Evolutionary conservation across 2,113 vertebrate genomes (phyloP), one percentile per base, ranked within the genome.

Genomic region (Sylvia atricapilla): DNA sequence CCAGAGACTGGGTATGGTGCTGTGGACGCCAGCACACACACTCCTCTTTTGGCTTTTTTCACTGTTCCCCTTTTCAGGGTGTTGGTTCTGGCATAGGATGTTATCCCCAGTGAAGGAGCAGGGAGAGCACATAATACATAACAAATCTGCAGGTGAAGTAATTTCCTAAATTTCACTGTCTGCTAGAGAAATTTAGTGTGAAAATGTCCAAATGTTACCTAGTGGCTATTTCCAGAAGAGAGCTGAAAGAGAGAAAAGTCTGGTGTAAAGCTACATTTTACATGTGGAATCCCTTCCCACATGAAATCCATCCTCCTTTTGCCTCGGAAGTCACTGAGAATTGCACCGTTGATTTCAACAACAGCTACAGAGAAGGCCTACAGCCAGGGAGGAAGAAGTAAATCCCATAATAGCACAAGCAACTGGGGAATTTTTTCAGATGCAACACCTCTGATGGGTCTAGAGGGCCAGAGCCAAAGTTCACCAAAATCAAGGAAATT

Each of bases 231-330:
- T 84, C 77, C 64, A 87, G 37, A n/a, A 69, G 31, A 72, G 21
- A 27, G 19, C 10, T 81, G 81, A 73, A 76, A 84, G 43, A 64
- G 22, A 69, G 31, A 69, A 43, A 74, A 83, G 43, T 53, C 63
- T 41, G 9, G 43, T 22, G 31, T n/a, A 69, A 91, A 91, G 59
- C 18, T 53, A 49, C 2, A 1, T 8, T 1, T 53, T 64, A 27
- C 4, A n/a, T 0, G 0, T 46, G 5, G 23, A 81, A 75, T 47
- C 35, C 39, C 81, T 93, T 77, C 41, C 49, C 10, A 3, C n/a
- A 44, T 72, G 62, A 90, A 92, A 75, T 49, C 49, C 11, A 17
- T 62, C 37, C 12, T 73, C 41, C 58, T 68, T 46, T 39, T 93
- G 5, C 44, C 30, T 7, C 39, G 50, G 53, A 79, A 87, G 10